A percentile compares a stretch with the other conserved stretches of the same genome.
Evolutionary conservation across 2,888 invertebrate genomes (phyloP).

Genomic region (Myopa tessellatipennis): DNA sequence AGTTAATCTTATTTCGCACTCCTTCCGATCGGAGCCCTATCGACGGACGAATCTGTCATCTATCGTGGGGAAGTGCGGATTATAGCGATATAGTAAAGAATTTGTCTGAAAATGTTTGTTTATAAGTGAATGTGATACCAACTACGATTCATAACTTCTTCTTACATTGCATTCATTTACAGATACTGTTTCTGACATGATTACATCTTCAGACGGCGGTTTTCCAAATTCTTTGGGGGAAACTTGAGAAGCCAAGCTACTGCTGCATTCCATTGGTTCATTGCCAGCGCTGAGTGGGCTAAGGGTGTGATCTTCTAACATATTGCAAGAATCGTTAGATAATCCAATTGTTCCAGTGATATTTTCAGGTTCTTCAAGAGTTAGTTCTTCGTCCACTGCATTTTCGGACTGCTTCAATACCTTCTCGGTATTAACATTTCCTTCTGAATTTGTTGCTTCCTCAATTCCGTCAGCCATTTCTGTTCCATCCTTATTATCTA

Average conservation of each 20-base stretch:
- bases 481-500: neutral
- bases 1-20: too few relatives aligned
- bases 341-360: conserved; percentile 40
- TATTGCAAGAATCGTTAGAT: conserved; percentile 52
- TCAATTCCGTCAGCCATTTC: conserved; percentile 36
- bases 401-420: conserved; percentile 42
- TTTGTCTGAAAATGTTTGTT: conserved; percentile 65
- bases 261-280: conserved; percentile 85
- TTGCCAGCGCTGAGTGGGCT: conserved; percentile 68
- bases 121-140: neutral
- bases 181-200: conserved; percentile 74
- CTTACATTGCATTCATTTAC: conserved; percentile 60
- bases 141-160: neutral
- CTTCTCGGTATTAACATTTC: conserved; percentile 49
- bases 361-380: conserved; percentile 32
- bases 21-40: too few relatives aligned
- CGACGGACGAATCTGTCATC: too few relatives aligned
- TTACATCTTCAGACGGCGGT: conserved; percentile 71
- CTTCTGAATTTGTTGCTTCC: conserved; percentile 40
- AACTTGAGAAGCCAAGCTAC: conserved; percentile 72
- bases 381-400: conserved; percentile 35
- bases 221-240: conserved; percentile 73
- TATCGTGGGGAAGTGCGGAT: too few relatives aligned
- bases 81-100: too few relatives aligned
- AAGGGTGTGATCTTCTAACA: conserved; percentile 63